Percentiles rank a stretch among this genome's conserved stretches.
Conservation (phyloP, 2,888 invertebrate species). For the Diplazon laetatorius region DNA sequence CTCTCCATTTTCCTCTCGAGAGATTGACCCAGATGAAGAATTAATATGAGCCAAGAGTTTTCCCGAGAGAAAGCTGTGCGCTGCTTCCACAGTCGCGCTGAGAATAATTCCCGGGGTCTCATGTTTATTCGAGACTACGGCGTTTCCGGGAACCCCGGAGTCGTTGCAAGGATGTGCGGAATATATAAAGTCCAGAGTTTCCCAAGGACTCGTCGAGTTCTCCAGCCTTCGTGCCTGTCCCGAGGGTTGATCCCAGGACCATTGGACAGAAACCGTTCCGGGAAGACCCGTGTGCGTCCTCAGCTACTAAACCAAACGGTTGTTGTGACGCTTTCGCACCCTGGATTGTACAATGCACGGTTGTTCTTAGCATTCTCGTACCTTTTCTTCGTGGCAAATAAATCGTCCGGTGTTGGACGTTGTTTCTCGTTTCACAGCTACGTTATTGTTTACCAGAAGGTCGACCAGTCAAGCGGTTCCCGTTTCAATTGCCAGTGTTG, state of each 20-base stretch:
- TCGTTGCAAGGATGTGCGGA: slow-evolving; percentile 44
- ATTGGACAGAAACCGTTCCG: background rate
- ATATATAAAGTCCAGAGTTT: slow-evolving; percentile 53
- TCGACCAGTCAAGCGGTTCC: slow-evolving; percentile 34
- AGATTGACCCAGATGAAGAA: slow-evolving; percentile 45
- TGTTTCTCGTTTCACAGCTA: slow-evolving; percentile 23
- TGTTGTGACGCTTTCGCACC: slow-evolving; percentile 14
- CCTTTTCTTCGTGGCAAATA: slow-evolving; percentile 27
- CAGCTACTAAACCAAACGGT: slow-evolving; percentile 2
- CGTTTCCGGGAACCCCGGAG: slow-evolving; percentile 51
- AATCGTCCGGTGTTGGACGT: slow-evolving; percentile 36
- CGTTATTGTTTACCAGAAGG: slow-evolving; percentile 30
- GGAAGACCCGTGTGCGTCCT: slow-evolving; percentile 2
- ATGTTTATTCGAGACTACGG: slow-evolving; percentile 62
- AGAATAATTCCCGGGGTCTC: slow-evolving; percentile 54
- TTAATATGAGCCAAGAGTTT: slow-evolving; percentile 43
- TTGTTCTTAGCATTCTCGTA: slow-evolving; percentile 13
- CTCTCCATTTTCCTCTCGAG: background rate
- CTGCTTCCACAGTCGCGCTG: slow-evolving; percentile 27
- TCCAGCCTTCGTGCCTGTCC: slow-evolving; percentile 9
- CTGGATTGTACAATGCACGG: slow-evolving; percentile 28
- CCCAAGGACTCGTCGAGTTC: slow-evolving; percentile 9
- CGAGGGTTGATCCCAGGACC: slow-evolving; percentile 20
- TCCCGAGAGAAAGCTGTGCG: slow-evolving; percentile 43
- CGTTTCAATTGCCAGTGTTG: slow-evolving; percentile 29